Base-by-base conservation (phyloP, 2,888 invertebrate species). In the Plagodis pulveraria region DNA sequence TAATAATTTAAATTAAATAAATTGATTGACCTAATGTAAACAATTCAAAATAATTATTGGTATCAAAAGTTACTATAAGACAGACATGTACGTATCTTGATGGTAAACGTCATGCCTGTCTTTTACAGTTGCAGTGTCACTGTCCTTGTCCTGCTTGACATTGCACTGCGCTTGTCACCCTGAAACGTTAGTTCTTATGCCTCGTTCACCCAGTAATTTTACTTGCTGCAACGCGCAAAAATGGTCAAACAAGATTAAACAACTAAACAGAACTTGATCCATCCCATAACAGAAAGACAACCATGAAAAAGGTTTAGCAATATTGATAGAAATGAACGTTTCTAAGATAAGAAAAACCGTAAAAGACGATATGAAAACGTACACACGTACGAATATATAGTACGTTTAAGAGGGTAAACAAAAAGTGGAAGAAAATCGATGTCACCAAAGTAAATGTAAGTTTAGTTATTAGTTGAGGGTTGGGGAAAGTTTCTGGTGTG, bases 301-400 rank as follows among this genome's bases (percentile, higher is more conserved):
- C 56, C 66, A 53, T 60, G 60, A 66, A 66, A 64, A 62, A 53
- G 58, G 58, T 57, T 62, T 46, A 43, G 50, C 58, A 64, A 62
- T 62, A 56, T 62, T 55, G 64, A 62, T 66, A 47, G 33, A 58
- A 62, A 66, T 57, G 59, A 51, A 60, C 55, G 59, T 50, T 40
- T 10, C 43, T 35, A 12, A 35, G 56, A 58, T 62, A 58, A 54
- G 32, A 38, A 22, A 48, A 41, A 12, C 47, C 43, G 11, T 55
- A 11, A 6, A 11, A 11, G 42, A 12, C 10, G 40, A 10, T 40
- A 12, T 12, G 12, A 42, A 12, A 12, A 42, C 11, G 42, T 12
- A 5, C 42, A 42, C 12, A 42, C 11, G 10, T n/a, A n/a, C 41
- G 2, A 6, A 8, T n/a, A n/a, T n/a, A n/a, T 10, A 41, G 5